Evolutionary conservation across 2,797 vertebrate genomes (phyloP).

Genomic region (Danio albolineatus): DNA sequence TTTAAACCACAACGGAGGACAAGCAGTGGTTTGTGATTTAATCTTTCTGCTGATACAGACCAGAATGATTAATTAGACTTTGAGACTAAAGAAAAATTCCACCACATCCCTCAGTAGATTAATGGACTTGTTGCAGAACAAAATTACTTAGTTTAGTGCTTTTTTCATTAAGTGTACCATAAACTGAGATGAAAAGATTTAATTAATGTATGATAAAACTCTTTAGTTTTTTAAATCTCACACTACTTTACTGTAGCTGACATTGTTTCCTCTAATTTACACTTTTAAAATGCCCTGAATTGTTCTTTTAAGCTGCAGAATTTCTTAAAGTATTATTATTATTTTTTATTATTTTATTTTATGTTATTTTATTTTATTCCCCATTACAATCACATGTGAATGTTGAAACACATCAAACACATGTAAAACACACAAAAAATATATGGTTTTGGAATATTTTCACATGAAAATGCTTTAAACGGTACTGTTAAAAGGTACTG

Average conservation of each 20-base stretch:
- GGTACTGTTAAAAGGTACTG: too few species aligned
- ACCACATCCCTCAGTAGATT: constrained; percentile 53
- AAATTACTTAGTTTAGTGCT: constrained; percentile 19
- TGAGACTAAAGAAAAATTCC: constrained; percentile 57
- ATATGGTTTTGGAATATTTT: too few species aligned
- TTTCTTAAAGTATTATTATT: too few species aligned
- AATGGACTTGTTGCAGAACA: constrained; percentile 60
- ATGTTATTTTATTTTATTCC: too few species aligned
- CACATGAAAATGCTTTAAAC: too few species aligned
- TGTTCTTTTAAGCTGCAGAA: not conserved
- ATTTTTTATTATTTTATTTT: too few species aligned
- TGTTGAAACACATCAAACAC: too few species aligned
- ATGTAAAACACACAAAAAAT: too few species aligned
- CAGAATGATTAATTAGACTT: constrained; percentile 68
- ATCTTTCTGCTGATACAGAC: constrained; percentile 62
- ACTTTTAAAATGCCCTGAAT: not conserved
- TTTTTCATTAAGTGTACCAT: constrained; percentile 3
- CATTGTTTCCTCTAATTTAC: not conserved
- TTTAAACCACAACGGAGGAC: constrained; percentile 38
- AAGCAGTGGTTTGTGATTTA: constrained; percentile 49
- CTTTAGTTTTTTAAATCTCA: not conserved
- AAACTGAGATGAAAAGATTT: constrained; percentile 16
- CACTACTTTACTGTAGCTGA: not conserved
- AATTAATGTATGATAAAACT: not conserved
- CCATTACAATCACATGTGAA: too few species aligned